These are phyloP conservation scores for Subacronicta megacephala DNA, from an alignment of 2,888 invertebrate species.

Conservation along the genomic window DNA sequence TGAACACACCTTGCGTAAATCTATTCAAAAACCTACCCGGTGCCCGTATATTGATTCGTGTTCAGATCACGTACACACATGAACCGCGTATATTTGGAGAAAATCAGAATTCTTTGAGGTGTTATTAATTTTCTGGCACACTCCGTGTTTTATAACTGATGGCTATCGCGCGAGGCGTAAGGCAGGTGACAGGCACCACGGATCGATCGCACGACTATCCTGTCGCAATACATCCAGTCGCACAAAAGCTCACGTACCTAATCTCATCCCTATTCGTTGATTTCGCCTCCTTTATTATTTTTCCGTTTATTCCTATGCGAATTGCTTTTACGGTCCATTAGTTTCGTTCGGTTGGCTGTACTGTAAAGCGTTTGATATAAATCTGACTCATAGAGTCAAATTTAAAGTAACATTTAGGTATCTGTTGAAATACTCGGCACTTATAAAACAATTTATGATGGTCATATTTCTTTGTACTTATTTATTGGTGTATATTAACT, in stretches of 20 bases:
- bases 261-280: constrained; percentile 54
- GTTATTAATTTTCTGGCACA: constrained; percentile 14
- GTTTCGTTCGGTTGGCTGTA: constrained; percentile 27
- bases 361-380: constrained; percentile 18
- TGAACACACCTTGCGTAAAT: constrained; percentile 11
- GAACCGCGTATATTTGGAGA: constrained; percentile 17
- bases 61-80: constrained; percentile 25
- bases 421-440: constrained; percentile 1
- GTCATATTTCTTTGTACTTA: neutral
- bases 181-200: constrained; percentile 5
- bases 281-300: constrained; percentile 45
- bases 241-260: constrained; percentile 57
- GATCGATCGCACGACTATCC: constrained; percentile 43
- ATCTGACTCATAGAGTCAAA: constrained; percentile 11
- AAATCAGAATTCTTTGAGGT: constrained; percentile 18
- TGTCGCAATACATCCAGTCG: constrained; percentile 28
- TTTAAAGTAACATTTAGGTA: neutral
- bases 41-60: constrained; percentile 11
- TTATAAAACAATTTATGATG: neutral
- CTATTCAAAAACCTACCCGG: constrained; percentile 7
- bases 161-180: constrained; percentile 5
- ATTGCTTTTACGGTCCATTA: constrained; percentile 45
- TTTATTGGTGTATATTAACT: neutral
- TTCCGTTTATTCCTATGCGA: constrained; percentile 41
- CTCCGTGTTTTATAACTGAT: constrained; percentile 6